Percentiles rank a stretch among this genome's conserved stretches.
phyloP scores from a whole-genome alignment of 1,140 invertebrate genomes.

The Leptonema lineaticorne region DNA sequence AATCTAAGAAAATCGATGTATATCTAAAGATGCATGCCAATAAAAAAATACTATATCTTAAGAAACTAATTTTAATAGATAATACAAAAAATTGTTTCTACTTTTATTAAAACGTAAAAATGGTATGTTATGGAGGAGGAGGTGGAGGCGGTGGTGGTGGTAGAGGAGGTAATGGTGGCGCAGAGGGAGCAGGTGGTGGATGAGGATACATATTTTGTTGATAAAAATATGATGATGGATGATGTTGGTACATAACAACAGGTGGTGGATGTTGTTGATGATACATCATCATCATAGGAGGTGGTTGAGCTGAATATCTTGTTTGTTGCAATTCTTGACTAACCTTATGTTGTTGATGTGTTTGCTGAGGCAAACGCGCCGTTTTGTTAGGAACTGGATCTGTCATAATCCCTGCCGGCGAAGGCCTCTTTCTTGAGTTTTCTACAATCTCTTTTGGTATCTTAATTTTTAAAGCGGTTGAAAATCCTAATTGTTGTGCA shows the following conservation, averaged over 20 bases:
- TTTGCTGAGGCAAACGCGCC: constrained; percentile 21
- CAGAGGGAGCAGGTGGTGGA: constrained; percentile 12
- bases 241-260: constrained; percentile 20
- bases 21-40: not conserved
- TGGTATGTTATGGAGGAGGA: constrained; percentile 26
- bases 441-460: constrained; percentile 54
- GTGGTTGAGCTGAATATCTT: not conserved
- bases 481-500: not conserved
- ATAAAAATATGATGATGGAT: constrained; percentile 17
- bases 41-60: not conserved
- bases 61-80: not conserved
- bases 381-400: constrained; percentile 47
- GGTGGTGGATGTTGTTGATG: constrained; percentile 17
- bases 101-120: not conserved
- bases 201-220: constrained; percentile 16
- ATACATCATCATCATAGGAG: constrained; percentile 13
- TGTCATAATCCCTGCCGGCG: constrained; percentile 28
- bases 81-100: not conserved
- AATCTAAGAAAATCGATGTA: not conserved
- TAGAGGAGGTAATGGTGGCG: constrained; percentile 23
- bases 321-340: constrained; percentile 9
- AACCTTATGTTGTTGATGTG: constrained; percentile 27
- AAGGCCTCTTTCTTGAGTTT: constrained; percentile 47
- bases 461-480: constrained; percentile 52
- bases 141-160: constrained; percentile 31